These are phyloP conservation scores for Capitella teleta DNA, from an alignment of 1,140 invertebrate genomes.

Conservation along the genomic window DNA sequence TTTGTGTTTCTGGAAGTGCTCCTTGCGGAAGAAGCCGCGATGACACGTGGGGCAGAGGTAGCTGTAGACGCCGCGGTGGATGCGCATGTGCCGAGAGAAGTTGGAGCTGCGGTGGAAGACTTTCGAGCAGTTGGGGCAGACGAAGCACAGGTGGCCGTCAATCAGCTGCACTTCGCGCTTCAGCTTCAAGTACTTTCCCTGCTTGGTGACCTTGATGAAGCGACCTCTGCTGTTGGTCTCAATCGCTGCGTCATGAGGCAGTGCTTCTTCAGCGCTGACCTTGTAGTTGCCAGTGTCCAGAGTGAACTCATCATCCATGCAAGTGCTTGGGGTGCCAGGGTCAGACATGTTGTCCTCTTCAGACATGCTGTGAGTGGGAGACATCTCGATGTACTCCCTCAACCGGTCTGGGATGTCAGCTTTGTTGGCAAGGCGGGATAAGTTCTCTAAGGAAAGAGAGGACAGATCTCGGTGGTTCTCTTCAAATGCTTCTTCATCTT, in stretches of 20 bases:
- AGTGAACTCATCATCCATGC: no score
- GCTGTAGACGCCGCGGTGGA: conserved; percentile 14
- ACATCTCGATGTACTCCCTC: no score
- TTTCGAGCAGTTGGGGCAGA: conserved; percentile 11
- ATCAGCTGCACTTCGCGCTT: conserved; percentile 10
- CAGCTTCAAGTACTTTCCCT: conserved; percentile 14
- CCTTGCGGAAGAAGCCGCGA: conserved; percentile 12
- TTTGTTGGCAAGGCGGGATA: no score
- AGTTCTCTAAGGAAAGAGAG: no score
- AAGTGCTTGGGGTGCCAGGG: no score
- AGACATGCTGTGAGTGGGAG: no score
- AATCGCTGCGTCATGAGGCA: background rate
- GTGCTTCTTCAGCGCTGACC: background rate
- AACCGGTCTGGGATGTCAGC: no score
- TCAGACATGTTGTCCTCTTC: no score
- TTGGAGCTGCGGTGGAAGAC: conserved; percentile 13
- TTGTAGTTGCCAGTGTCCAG: conserved; percentile 10
- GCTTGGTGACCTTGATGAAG: conserved; percentile 11
- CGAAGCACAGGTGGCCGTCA: conserved; percentile 10
- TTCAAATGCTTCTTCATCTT: no score
- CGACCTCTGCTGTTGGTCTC: background rate
- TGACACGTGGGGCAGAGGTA: conserved; percentile 12
- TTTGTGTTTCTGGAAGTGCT: conserved; percentile 15
- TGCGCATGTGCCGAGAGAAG: conserved; percentile 14
- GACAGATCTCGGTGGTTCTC: no score